Evolutionary conservation across 2,888 invertebrate species (phyloP), one percentile per base, ranked within the genome.

Genomic region (Eristalis tenax): DNA sequence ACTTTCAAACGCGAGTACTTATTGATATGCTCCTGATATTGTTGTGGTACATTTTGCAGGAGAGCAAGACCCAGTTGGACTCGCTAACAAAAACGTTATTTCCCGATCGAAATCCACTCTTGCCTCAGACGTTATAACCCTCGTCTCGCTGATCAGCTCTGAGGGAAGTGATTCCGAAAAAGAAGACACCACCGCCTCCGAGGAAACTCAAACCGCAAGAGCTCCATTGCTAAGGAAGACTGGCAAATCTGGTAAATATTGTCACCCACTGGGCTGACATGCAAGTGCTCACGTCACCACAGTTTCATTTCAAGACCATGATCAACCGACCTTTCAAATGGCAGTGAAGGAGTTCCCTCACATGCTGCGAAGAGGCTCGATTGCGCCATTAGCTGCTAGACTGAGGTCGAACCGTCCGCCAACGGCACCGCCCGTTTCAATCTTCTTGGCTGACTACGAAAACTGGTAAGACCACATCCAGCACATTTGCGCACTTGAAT

Each of bases 81-180:
- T 75, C 13, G 71, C 61, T 77, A 83, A 86, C 26, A 92, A 91
- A 83, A 91, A 91, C 65, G 78, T 90, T 0, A 76, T 91, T 22
- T 89, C 91, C 38, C 91, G 93, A 23, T 89, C 92, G 0, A 90
- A 91, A 74, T 92, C 93, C 18, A 90, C 91, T 2, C 90, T 92
- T 63, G 91, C 91, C 0, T 90, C 92, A 6, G 93, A 93, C 90
- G 93, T 96, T 43, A 94, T 95, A 0, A 96, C 96, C 0, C 94
- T 96, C 94, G 95, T 96, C 0, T 96, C 96, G 0, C 91, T 96
- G 63, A 93, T 96, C 4, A 95, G 95, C 90, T 95, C 96, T 0
- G 94, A 95, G 22, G 95, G 94, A 56, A 95, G 95, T 90, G 96
- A 96, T 78, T 94, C 94, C 23, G 95, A 95, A 89, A 94, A 94